Evolutionary conservation across 2,797 vertebrate genomes (phyloP), one percentile per base, ranked within the genome.

Genomic region (Chloroceryle amazona): DNA sequence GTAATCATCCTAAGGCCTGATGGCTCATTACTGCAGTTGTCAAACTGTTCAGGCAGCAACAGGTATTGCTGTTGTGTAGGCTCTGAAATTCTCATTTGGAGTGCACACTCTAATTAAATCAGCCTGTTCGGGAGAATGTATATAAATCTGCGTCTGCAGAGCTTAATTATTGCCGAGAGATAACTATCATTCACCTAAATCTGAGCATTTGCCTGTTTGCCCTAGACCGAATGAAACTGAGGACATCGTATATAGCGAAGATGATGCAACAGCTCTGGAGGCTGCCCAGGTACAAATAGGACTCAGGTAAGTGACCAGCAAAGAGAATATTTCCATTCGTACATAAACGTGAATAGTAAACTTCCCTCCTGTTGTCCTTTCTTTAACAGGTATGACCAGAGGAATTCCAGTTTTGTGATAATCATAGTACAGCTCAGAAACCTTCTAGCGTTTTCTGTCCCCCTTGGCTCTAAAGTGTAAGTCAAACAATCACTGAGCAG

Each of bases 381-480:
- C 88, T 90, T 93, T 86, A 81, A 89, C 98, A 99, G 98, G 97
- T 98, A 98, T 0, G 98, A 99, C 74, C 91, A 92, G 10, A 81
- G 74, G 92, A 98, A 89, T 93, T 98, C 98, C 52, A 98, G 98
- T 84, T 98, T 99, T 70, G 94, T 98, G 96, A 96, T 99, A 68
- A 96, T 98, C 57, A 13, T 98, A 73, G 93, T 92, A 62, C 98
- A 72, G 31, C 97, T 98, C 60, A 98, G 97, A 96, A 98, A 98
- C 85, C 98, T 98, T 42, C 97, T 97, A 13, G 96, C 96, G 0
- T 97, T 98, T 96, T 94, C 95, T 86, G 92, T 98, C 86, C 97
- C 97, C 55, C 92, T 96, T 79, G 97, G 97, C 84, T 98, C 98
- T 62, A 98, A 98, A 97, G 96, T 99, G 98, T 99, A 98, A 99